Conservation (phyloP, 2,888 invertebrate genomes). For the Bombylius discolor region DNA sequence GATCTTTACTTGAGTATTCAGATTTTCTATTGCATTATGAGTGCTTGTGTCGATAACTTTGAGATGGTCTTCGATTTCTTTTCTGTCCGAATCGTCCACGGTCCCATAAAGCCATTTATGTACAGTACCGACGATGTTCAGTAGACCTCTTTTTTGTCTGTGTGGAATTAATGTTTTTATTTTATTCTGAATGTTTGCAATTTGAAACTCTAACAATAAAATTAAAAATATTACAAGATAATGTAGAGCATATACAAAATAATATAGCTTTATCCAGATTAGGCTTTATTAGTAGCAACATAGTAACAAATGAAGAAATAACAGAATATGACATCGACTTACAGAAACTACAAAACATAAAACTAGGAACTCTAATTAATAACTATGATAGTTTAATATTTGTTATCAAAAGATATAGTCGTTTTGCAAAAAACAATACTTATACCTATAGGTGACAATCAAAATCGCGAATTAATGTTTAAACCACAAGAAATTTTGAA, state of each 20-base stretch:
- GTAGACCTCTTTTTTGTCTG: too few species aligned
- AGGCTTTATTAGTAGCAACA: slow-evolving; percentile 3
- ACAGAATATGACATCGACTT: background rate
- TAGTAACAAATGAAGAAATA: slow-evolving; percentile 7
- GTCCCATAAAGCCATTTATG: too few species aligned
- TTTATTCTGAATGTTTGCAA: too few species aligned
- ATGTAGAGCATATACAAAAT: slow-evolving; percentile 5
- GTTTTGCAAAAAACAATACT: background rate
- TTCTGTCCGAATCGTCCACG: too few species aligned
- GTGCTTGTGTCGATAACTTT: too few species aligned
- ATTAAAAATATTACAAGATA: slow-evolving; percentile 6
- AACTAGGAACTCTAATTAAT: background rate
- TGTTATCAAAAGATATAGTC: slow-evolving; percentile 4
- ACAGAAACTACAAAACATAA: slow-evolving; percentile 5
- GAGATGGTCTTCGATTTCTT: too few species aligned
- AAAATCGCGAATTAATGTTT: too few species aligned
- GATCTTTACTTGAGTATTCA: too few species aligned
- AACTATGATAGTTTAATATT: slow-evolving; percentile 2
- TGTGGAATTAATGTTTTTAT: too few species aligned
- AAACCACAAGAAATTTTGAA: too few species aligned
- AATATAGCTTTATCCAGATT: slow-evolving; percentile 5
- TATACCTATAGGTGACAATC: background rate
- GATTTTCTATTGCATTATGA: too few species aligned
- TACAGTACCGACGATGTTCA: too few species aligned
- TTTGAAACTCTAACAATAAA: background rate